Percentiles rank a stretch among this genome's conserved stretches.
Evolutionary conservation across 2,797 vertebrate genomes (phyloP).

Genomic region (Schizothorax lantsangensis): DNA sequence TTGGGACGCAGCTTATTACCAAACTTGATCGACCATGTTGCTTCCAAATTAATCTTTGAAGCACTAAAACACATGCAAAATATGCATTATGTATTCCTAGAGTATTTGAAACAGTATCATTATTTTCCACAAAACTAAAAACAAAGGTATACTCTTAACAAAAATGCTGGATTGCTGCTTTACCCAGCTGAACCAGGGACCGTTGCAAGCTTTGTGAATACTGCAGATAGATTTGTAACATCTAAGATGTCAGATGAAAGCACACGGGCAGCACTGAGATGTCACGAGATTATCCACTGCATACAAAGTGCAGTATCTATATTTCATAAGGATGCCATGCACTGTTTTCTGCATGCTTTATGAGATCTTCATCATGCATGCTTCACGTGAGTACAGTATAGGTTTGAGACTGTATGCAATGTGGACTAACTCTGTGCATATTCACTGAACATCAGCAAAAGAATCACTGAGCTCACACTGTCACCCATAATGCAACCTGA

Average conservation of each 20-base stretch:
- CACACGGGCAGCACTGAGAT: constrained; percentile 22
- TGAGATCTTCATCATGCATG: constrained; percentile 35
- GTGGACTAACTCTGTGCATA: background rate
- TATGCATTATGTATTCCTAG: background rate
- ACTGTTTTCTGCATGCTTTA: constrained; percentile 52
- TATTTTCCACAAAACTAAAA: background rate
- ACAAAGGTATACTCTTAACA: background rate
- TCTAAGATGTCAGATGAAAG: constrained; percentile 46
- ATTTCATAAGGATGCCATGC: constrained; percentile 54
- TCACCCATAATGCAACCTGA: constrained; percentile 12
- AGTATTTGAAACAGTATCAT: background rate
- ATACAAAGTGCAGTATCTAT: constrained; percentile 58
- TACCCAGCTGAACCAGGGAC: background rate
- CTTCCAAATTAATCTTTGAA: constrained; percentile 16
- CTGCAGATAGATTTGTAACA: constrained; percentile 24
- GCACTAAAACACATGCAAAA: background rate
- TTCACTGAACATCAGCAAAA: constrained; percentile 9
- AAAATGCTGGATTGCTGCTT: background rate
- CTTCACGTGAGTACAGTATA: constrained; percentile 26
- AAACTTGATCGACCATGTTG: constrained; percentile 30
- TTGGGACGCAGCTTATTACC: constrained; percentile 3
- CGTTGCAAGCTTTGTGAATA: background rate
- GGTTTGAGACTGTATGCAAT: background rate
- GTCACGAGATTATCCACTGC: constrained; percentile 38
- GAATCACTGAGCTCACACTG: constrained; percentile 1